phyloP scores from a whole-genome alignment of 2,797 vertebrate genomes.

The Pangasius mekongensis region DNA sequence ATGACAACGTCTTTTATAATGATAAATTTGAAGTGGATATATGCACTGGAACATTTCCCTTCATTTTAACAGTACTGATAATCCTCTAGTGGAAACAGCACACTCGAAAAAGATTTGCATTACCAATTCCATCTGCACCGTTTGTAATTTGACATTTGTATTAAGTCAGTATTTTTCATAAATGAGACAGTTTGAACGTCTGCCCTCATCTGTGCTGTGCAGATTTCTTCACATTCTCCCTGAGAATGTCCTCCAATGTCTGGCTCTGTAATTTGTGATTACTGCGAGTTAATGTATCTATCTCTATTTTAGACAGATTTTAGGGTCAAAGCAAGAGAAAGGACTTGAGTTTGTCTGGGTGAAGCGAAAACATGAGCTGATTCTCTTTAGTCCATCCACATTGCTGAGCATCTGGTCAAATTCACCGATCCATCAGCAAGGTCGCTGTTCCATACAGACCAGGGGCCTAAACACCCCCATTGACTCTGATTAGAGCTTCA shows the following conservation, averaged over 20 bases:
- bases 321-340: slow-evolving; percentile 32
- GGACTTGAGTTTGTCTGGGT: slow-evolving; percentile 26
- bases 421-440: slow-evolving; percentile 24
- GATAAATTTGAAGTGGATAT: background rate
- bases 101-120: background rate
- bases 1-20: background rate
- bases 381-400: background rate
- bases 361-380: slow-evolving; percentile 32
- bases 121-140: background rate
- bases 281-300: background rate
- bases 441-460: slow-evolving; percentile 3
- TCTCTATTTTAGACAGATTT: slow-evolving; percentile 39
- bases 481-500: slow-evolving; percentile 34
- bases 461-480: slow-evolving; percentile 24
- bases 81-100: background rate
- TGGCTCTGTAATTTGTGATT: slow-evolving; percentile 31
- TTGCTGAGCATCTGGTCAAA: slow-evolving; percentile 29
- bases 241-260: background rate
- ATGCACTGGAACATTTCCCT: background rate
- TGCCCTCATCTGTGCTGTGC: background rate
- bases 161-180: background rate
- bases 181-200: background rate
- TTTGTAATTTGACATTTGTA: background rate
- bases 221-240: background rate
- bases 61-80: background rate